Evolutionary conservation across 2,888 invertebrate species (phyloP).

Genomic region (Scaptomyza cyrtandrae): DNA sequence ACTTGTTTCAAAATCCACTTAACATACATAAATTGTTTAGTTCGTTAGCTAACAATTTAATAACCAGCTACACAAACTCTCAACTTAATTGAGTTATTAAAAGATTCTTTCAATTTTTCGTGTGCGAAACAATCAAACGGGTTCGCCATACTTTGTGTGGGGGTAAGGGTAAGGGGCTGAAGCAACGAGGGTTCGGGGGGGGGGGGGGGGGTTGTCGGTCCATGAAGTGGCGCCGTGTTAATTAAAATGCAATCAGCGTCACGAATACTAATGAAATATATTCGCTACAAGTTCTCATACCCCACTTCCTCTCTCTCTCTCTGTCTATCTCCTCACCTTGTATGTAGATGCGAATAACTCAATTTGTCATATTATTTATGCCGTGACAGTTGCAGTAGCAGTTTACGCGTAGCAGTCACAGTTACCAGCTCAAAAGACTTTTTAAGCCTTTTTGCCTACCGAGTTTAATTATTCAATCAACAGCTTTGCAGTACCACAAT

Average conservation of each 20-base stretch:
- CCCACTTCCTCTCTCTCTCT: too few relatives aligned
- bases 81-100: constrained; percentile 73
- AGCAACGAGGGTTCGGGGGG: too few relatives aligned
- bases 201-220: constrained; percentile 30
- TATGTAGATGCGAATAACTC: constrained; percentile 74
- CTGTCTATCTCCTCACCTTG: constrained; percentile 15
- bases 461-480: constrained; percentile 33
- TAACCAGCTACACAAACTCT: constrained; percentile 34
- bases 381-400: constrained; percentile 16
- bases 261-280: constrained; percentile 77
- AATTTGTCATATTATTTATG: constrained; percentile 67
- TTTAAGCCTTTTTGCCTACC: not conserved
- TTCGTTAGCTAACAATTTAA: constrained; percentile 62
- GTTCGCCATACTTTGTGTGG: constrained; percentile 37
- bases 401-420: constrained; percentile 9
- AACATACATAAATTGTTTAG: constrained; percentile 40
- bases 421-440: not conserved
- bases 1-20: constrained; percentile 40
- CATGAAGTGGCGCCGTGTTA: constrained; percentile 73
- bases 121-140: constrained; percentile 62
- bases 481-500: constrained; percentile 26
- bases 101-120: constrained; percentile 74
- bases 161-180: not conserved
- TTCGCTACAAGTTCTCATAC: constrained; percentile 45
- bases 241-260: constrained; percentile 81